A percentile compares a stretch with the other conserved stretches of the same genome.
Evolutionary conservation across 2,888 invertebrate genomes (phyloP).

Genomic region (Beris morrisii): DNA sequence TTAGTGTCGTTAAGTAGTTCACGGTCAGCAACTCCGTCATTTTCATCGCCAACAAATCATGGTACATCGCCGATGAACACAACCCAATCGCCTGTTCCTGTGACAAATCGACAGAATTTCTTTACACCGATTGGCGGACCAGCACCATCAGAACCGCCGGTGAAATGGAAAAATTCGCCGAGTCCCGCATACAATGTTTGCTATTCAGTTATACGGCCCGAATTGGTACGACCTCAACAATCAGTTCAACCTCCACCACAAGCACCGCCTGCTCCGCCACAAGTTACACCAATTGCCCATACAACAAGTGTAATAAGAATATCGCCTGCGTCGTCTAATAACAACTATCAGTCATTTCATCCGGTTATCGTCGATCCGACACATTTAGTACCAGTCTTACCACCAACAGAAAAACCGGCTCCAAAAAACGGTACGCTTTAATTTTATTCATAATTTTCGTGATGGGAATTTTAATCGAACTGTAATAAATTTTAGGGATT

Average conservation of each 20-base stretch:
- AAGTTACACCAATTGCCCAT: slow-evolving; percentile 57
- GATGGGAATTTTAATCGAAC: too few relatives aligned
- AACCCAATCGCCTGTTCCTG: slow-evolving; percentile 67
- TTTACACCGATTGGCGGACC: slow-evolving; percentile 88
- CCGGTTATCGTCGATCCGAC: slow-evolving; percentile 83
- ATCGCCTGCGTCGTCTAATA: slow-evolving; percentile 67
- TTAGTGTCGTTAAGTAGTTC: slow-evolving; percentile 90
- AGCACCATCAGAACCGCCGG: slow-evolving; percentile 51
- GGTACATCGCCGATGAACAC: slow-evolving; percentile 68
- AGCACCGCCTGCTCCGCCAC: slow-evolving; percentile 49
- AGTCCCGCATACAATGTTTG: slow-evolving; percentile 52
- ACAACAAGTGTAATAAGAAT: slow-evolving; percentile 83
- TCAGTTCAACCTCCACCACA: slow-evolving; percentile 45
- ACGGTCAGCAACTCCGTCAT: slow-evolving; percentile 89
- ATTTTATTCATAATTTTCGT: not conserved
- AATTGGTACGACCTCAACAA: slow-evolving; percentile 49
- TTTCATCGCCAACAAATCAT: slow-evolving; percentile 74
- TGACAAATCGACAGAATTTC: slow-evolving; percentile 79
- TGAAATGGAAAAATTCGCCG: slow-evolving; percentile 54
- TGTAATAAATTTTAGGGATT: slow-evolving; percentile 46
- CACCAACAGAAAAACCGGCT: slow-evolving; percentile 58
- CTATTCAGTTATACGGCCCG: slow-evolving; percentile 52
- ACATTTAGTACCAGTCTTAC: slow-evolving; percentile 74
- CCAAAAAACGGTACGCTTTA: slow-evolving; percentile 58
- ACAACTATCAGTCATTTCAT: slow-evolving; percentile 53